Base-by-base conservation (phyloP, 2,888 invertebrate species). In the Chaitophorus viminalis region DNA sequence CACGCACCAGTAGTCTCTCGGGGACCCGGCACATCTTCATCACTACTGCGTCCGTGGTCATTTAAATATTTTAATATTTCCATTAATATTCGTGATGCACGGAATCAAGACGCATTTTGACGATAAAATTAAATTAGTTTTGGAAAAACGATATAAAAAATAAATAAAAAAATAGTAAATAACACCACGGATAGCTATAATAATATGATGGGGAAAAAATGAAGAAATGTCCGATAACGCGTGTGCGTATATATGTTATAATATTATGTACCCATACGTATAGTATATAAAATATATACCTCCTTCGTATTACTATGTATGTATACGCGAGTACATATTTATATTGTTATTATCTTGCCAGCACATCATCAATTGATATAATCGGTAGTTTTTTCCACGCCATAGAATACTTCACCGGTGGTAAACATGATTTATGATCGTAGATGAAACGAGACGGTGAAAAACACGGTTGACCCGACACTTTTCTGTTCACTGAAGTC, bases 51-150 rank as follows among this genome's bases (percentile, higher is more conserved):
- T 1, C 33, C 46, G 84, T 46, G 84, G 76, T 85, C 29, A 85
- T 85, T 85, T 68, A 77, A 85, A 84, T 84, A 84, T 75, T 84
- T 76, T 25, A 65, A 84, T 84, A 68, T 46, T 68, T 85, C 77
- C 76, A 77, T 85, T 85, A 77, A 85, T 85, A 77, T 52, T 77
- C 76, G 31, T 85, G 33, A 85, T 85, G 14, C 29, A 4, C 65
- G 36, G 29, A 36, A 11, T 33, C 54, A 18, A 74, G 74, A 83
- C 46, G 14, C 31, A 18, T 85, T 77, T 52, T 33, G 68, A 77
- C 76, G 68, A 77, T 85, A 68, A 85, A 85, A 85, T 18, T 33
- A 85, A 77, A 85, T 84, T 65, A 75, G 83, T 84, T 75, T 60
- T 60, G 36, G 36, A 74, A 25, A n/a, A 29, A 36, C 9, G 54